These are phyloP conservation scores for Petrolisthes manimaculis DNA, from an alignment of 2,888 invertebrate species.

Conservation along the genomic window DNA sequence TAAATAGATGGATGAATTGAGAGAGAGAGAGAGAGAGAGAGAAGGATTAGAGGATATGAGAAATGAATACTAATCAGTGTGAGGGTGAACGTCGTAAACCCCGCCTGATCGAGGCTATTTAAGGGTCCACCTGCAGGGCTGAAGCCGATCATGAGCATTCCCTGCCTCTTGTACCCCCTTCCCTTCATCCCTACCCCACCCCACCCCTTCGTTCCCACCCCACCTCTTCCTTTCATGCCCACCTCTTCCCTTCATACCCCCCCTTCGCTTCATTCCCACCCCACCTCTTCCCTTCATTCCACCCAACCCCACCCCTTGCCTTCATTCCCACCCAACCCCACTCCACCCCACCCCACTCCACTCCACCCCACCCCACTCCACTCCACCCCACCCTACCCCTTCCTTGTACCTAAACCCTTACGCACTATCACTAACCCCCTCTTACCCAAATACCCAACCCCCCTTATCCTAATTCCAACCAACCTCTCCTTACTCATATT, in stretches of 20 bases:
- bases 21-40: no score
- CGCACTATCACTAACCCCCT: no score
- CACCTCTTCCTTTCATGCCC: neutral
- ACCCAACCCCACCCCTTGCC: neutral
- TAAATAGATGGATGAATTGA: no score
- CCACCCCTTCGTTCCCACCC: neutral
- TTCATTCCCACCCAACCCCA: neutral
- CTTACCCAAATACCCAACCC: no score
- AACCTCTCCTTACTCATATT: no score
- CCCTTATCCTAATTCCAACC: no score
- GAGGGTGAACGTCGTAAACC: conserved; percentile 42
- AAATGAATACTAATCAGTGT: conserved; percentile 53
- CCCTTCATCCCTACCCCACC: neutral
- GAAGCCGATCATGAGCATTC: neutral
- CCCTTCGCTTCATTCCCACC: neutral
- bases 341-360: neutral
- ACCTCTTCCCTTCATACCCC: neutral
- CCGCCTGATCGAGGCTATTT: conserved; percentile 1
- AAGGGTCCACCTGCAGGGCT: neutral
- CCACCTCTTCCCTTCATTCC: neutral
- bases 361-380: no score
- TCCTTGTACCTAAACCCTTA: no score
- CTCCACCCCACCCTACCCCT: no score
- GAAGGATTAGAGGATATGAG: conserved; percentile 19
- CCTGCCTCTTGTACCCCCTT: neutral